Conservation (phyloP, 1,140 invertebrate species). For the Ridgeia piscesae region DNA sequence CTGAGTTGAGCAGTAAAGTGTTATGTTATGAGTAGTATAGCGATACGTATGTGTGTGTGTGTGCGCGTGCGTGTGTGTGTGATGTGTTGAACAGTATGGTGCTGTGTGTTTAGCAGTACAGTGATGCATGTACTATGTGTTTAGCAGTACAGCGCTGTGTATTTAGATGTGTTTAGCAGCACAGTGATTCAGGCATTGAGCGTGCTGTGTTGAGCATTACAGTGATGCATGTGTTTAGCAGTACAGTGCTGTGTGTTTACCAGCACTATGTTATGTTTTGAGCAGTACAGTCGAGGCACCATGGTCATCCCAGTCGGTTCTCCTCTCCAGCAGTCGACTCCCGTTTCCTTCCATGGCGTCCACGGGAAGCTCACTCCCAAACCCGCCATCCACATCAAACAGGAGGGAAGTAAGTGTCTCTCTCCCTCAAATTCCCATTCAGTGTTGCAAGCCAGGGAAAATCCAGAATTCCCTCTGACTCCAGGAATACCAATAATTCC, state of each 20-base stretch:
- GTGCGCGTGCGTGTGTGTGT: no score
- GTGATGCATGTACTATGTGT: not conserved
- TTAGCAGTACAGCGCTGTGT: not conserved
- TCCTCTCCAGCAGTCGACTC: not conserved
- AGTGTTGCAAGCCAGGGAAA: no score
- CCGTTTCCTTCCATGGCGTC: not conserved
- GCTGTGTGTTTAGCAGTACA: not conserved
- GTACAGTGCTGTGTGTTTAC: no score
- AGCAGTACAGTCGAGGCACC: not conserved
- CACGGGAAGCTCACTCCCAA: slow-evolving; percentile 12
- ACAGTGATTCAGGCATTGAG: not conserved
- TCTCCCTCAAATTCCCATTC: not conserved
- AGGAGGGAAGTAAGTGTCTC: slow-evolving; percentile 48
- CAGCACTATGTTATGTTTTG: no score
- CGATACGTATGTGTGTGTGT: no score
- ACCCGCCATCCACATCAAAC: slow-evolving; percentile 53
- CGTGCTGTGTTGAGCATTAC: no score
- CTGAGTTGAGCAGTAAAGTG: no score
- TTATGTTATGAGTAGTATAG: no score
- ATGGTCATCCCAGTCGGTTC: not conserved
- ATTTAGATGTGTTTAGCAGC: not conserved
- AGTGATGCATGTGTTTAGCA: no score
- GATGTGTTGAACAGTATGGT: no score
- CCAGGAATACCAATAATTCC: no score
- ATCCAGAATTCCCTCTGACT: no score